Percentiles rank a stretch among this genome's conserved stretches.
phyloP scores from a whole-genome alignment of 2,113 vertebrate species.

The Oenanthe oenanthe region DNA sequence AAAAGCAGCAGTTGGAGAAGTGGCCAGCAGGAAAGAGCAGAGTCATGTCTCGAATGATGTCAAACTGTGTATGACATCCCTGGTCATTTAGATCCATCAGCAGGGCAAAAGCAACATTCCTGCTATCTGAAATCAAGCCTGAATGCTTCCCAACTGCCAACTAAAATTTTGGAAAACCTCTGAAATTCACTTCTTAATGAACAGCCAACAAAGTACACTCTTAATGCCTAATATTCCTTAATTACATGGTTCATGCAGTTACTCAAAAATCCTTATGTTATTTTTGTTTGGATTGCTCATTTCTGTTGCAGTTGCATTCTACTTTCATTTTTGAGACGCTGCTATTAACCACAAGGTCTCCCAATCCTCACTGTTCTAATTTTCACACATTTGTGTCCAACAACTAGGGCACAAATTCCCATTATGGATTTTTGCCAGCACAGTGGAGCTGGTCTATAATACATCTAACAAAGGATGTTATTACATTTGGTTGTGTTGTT shows the following conservation, averaged over 20 bases:
- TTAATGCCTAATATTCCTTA: background rate
- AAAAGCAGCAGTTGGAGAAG: background rate
- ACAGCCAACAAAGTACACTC: background rate
- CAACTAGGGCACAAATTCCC: background rate
- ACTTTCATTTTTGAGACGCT: background rate
- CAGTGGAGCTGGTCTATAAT: background rate
- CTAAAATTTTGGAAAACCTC: background rate
- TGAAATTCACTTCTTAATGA: background rate
- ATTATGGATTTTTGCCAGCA: background rate
- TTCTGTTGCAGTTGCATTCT: background rate
- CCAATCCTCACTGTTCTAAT: background rate
- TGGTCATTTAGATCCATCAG: background rate
- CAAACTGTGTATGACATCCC: background rate
- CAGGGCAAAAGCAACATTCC: background rate
- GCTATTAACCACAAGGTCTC: background rate
- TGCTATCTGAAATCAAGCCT: background rate
- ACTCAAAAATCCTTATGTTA: background rate
- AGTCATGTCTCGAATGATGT: background rate
- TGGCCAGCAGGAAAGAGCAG: background rate
- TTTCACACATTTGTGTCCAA: background rate
- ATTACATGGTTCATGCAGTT: background rate
- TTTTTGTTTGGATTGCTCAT: background rate
- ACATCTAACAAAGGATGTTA: background rate
- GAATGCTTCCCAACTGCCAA: background rate
- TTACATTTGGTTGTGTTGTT: background rate